Conservation (phyloP, 23 tunicate genomes). For the Ciona savignyi region DNA sequence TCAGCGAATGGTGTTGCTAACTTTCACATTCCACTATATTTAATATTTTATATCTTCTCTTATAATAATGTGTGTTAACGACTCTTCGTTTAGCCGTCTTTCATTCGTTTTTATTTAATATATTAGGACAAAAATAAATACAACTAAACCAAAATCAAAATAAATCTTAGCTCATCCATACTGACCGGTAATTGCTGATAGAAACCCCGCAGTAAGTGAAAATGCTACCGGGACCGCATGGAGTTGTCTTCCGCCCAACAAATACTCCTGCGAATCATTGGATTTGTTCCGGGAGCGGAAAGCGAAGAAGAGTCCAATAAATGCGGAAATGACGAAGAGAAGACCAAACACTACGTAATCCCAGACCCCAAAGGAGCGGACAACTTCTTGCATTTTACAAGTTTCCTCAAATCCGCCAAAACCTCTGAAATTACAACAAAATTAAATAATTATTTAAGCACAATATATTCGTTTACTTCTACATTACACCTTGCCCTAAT, state of each 20-base stretch:
- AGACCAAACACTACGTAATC: conserved; percentile 23
- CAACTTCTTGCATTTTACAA: conserved; percentile 15
- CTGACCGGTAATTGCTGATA: conserved; percentile 82
- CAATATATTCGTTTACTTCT: no score
- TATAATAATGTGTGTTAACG: no score
- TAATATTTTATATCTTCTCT: no score
- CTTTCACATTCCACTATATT: no score
- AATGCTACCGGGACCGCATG: conserved; percentile 84
- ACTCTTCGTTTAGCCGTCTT: neutral
- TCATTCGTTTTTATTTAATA: no score
- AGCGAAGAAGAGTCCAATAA: conserved; percentile 41
- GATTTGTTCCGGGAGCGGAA: conserved; percentile 13
- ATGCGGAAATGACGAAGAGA: conserved; percentile 25
- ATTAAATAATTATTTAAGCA: no score
- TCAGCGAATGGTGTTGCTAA: no score
- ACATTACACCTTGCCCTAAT: no score
- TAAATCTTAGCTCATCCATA: no score
- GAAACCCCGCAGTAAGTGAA: conserved; percentile 84
- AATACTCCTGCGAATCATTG: conserved; percentile 40
- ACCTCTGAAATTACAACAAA: neutral
- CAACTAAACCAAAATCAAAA: no score
- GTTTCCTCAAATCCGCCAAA: neutral
- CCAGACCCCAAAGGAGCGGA: conserved; percentile 8
- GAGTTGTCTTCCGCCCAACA: conserved; percentile 54
- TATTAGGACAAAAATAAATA: no score